Percentiles rank a stretch among this genome's conserved stretches.
phyloP scores from a whole-genome alignment of 2,113 vertebrate genomes.

The Microtus richardsoni region DNA sequence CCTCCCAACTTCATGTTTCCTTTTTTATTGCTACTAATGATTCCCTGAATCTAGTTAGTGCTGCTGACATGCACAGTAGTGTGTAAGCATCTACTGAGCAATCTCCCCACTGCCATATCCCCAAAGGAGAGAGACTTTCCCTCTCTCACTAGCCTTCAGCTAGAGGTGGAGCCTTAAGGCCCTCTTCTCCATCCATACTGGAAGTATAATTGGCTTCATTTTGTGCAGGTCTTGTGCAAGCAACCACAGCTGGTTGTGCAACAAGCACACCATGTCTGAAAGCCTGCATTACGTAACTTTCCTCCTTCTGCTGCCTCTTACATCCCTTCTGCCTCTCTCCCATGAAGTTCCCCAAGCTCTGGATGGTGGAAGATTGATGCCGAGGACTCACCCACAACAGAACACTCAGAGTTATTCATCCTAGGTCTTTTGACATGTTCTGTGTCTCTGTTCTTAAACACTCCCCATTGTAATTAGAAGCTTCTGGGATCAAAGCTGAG shows the following conservation, averaged over 20 bases:
- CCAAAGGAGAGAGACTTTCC: neutral
- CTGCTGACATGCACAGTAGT: neutral
- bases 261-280: neutral
- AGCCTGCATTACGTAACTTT: neutral
- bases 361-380: neutral
- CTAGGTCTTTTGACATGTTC: neutral
- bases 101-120: neutral
- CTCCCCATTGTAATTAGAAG: neutral
- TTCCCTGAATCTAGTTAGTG: neutral
- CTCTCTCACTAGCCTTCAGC: neutral
- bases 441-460: neutral
- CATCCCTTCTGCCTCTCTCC: neutral
- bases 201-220: neutral
- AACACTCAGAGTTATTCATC: neutral
- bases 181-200: neutral
- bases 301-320: neutral
- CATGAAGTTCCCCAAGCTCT: neutral
- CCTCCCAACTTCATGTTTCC: neutral
- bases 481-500: neutral
- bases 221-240: neutral
- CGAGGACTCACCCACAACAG: neutral
- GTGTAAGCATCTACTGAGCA: neutral
- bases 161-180: neutral
- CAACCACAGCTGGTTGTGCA: neutral
- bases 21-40: neutral